These are phyloP conservation scores for Neosalanx taihuensis DNA, from an alignment of 2,797 vertebrate species.

Conservation along the genomic window DNA sequence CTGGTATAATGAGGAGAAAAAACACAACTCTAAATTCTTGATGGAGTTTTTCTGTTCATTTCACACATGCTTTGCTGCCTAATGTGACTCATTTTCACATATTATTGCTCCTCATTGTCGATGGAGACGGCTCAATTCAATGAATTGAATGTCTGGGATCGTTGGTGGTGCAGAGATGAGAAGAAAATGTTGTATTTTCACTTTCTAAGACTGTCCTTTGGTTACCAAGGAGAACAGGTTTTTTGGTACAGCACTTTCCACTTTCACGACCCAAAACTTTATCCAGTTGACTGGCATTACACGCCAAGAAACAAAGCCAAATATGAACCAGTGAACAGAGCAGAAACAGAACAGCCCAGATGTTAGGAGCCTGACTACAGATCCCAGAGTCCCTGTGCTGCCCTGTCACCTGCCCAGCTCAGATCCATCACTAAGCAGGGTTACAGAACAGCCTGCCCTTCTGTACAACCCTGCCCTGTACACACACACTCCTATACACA, in stretches of 20 bases:
- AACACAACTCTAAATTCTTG: conserved; percentile 10
- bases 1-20: conserved; percentile 1
- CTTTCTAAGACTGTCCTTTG: too few relatives aligned
- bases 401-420: conserved; percentile 34
- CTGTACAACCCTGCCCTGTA: conserved; percentile 37
- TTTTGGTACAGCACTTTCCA: background rate
- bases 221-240: background rate
- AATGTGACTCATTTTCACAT: conserved; percentile 17
- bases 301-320: too few relatives aligned
- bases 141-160: background rate
- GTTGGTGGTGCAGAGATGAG: background rate
- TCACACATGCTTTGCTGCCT: conserved; percentile 18
- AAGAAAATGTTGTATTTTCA: background rate
- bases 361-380: conserved; percentile 11
- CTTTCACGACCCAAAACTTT: background rate
- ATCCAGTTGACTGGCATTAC: background rate
- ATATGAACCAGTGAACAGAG: too few relatives aligned
- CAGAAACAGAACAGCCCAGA: too few relatives aligned
- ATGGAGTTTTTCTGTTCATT: conserved; percentile 11
- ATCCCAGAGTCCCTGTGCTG: conserved; percentile 33
- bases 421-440: conserved; percentile 40
- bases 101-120: background rate
- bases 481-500: too few relatives aligned
- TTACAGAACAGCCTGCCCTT: conserved; percentile 49
- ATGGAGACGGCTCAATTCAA: background rate